Percentiles rank a stretch among this genome's conserved stretches.
Evolutionary conservation across 2,888 invertebrate genomes (phyloP).

Genomic region (Girardia tigrina): DNA sequence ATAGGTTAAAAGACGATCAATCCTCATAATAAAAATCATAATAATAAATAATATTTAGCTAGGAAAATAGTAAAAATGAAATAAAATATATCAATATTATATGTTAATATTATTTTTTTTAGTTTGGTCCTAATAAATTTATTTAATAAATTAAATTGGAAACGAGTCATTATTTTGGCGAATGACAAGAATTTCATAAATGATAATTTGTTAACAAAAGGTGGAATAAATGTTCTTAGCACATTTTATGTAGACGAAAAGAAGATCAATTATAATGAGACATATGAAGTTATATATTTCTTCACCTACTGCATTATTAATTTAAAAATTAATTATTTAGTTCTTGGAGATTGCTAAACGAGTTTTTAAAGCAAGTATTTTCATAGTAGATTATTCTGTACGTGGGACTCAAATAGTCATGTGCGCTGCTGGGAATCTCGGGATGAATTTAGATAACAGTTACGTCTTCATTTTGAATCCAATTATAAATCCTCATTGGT

Average conservation of each 20-base stretch:
- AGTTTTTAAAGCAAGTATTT: neutral
- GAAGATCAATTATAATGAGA: neutral
- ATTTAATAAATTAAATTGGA: neutral
- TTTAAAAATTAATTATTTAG: neutral
- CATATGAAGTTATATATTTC: neutral
- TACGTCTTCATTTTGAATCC: conserved; percentile 5
- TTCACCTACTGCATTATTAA: neutral
- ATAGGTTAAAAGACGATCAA: too few relatives aligned
- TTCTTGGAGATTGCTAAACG: neutral
- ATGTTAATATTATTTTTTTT: neutral
- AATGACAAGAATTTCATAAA: conserved; percentile 2
- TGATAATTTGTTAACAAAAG: neutral
- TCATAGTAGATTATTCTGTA: neutral
- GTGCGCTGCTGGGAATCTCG: neutral
- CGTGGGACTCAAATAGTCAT: neutral
- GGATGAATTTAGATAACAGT: neutral
- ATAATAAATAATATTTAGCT: too few relatives aligned
- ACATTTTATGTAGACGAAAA: neutral
- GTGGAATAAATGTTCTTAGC: neutral
- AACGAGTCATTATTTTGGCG: conserved; percentile 1
- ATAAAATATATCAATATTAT: neutral
- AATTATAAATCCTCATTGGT: neutral
- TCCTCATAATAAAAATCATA: too few relatives aligned
- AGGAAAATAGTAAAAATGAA: too few relatives aligned
- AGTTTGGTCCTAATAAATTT: conserved; percentile 9